Evolutionary conservation across 1,140 invertebrate species (phyloP), one percentile per base, ranked within the genome.

Genomic region (Oryctes rhinoceros): DNA sequence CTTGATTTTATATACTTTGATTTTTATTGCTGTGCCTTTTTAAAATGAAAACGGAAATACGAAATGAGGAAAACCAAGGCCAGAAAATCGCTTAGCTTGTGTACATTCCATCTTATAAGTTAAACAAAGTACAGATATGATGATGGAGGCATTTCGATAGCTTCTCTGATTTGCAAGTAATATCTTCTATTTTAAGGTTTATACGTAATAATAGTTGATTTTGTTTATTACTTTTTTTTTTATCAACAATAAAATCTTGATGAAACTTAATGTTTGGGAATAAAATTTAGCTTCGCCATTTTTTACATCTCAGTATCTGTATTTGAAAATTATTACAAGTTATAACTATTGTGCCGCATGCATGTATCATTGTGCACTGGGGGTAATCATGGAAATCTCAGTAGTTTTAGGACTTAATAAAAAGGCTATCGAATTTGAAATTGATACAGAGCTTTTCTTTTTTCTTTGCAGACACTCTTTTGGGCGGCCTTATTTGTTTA

Each of bases 401-500:
- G 18, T 59, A 59, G 53, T 6, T 59, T 59, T 13, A 53, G n/a
- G 13, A 53, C 13, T 15, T 15, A 59, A 59, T 18, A 18, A 6
- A n/a, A 44, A 44, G 39, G 39, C 18, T n/a, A 7, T 18, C 5
- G 53, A 5, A 59, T 59, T 18, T 59, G 6, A 59, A 59, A 59
- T 59, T 59, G 53, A 59, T 59, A 71, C 65, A 10, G 7, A 35
- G 24, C 35, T 71, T 71, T 30, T 71, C n/a, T n/a, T 71, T 35
- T 71, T 24, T 71, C 18, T 71, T 71, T 71, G 9, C 65, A 71
- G 65, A 24, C 65, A 4, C 10, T 71, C 65, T 71, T 71, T 71
- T 71, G 65, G 65, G 65, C 65, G 1, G 65, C 65, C 65, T 9
- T 71, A 71, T 37, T 71, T 71, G 15, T 71, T 24, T 71, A 71